Conservation (phyloP, 2,888 invertebrate species). For the Oscheius sp. region DNA sequence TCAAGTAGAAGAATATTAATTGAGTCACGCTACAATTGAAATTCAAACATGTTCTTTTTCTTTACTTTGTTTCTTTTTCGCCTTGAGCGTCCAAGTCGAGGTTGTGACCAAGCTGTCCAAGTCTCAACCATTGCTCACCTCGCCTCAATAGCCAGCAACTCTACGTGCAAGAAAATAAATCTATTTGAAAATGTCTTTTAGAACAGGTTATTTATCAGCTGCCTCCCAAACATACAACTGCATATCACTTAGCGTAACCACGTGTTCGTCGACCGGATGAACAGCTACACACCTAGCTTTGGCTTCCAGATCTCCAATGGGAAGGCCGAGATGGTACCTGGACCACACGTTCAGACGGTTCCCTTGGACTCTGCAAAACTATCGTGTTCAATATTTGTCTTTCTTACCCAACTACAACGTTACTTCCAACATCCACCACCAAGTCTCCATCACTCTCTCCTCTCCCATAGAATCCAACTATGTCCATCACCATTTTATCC, state of each 20-base stretch:
- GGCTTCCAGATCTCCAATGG: slow-evolving; percentile 14
- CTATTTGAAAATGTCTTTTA: too few species aligned
- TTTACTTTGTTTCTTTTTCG: too few species aligned
- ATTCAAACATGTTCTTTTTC: too few species aligned
- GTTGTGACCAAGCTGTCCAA: too few species aligned
- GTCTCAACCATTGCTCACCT: too few species aligned
- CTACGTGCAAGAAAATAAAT: too few species aligned
- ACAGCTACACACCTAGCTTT: slow-evolving; percentile 10
- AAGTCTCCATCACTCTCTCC: neutral
- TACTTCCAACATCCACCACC: slow-evolving; percentile 3
- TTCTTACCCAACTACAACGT: slow-evolving; percentile 22
- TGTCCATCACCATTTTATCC: slow-evolving; percentile 38
- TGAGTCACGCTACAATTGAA: too few species aligned
- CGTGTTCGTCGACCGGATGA: slow-evolving; percentile 29
- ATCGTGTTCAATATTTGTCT: neutral
- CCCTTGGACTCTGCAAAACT: slow-evolving; percentile 14
- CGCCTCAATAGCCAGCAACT: too few species aligned
- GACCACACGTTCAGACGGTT: slow-evolving; percentile 27
- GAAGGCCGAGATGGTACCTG: slow-evolving; percentile 24
- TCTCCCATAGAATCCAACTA: slow-evolving; percentile 10
- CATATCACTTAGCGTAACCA: slow-evolving; percentile 16
- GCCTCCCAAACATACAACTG: slow-evolving; percentile 22
- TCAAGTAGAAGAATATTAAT: too few species aligned
- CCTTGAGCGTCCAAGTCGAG: too few species aligned
- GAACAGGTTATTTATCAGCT: too few species aligned